Percentiles rank a stretch among this genome's conserved stretches.
Conservation (phyloP, 35 echinoderm and acorn worm species). For the Antedon bifida region DNA sequence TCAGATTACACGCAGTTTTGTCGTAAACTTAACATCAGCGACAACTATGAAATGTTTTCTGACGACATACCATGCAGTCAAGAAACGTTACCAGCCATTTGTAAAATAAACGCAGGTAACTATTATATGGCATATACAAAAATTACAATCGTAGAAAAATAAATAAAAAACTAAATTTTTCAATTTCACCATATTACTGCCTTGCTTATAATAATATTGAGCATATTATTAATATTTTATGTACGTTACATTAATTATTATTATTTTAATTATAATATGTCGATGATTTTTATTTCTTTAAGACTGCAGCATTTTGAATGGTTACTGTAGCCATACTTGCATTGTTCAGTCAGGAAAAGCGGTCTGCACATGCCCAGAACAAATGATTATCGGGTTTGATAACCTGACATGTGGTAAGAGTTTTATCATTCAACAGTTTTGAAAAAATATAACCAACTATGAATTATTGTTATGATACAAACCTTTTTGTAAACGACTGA, state of each 20-base stretch:
- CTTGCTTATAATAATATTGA: too few species aligned
- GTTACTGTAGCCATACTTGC: neutral
- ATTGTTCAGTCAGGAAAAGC: neutral
- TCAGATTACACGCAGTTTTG: neutral
- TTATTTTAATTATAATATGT: too few species aligned
- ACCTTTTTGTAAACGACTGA: too few species aligned
- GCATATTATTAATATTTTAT: too few species aligned
- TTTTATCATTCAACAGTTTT: too few species aligned
- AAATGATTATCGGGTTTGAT: neutral
- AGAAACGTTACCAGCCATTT: neutral
- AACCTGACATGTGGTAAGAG: neutral
- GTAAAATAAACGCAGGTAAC: neutral
- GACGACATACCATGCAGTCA: neutral
- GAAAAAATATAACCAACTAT: too few species aligned
- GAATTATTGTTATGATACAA: too few species aligned
- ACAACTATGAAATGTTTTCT: neutral
- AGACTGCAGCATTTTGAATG: neutral
- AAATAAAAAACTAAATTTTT: too few species aligned
- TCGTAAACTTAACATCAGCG: neutral
- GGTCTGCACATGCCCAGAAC: neutral
- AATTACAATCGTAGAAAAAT: too few species aligned
- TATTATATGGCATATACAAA: too few species aligned
- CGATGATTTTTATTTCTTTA: neutral
- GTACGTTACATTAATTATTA: too few species aligned
- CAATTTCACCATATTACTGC: too few species aligned